Evolutionary conservation across 2,888 invertebrate genomes (phyloP).

Genomic region (Plebejus melissa): DNA sequence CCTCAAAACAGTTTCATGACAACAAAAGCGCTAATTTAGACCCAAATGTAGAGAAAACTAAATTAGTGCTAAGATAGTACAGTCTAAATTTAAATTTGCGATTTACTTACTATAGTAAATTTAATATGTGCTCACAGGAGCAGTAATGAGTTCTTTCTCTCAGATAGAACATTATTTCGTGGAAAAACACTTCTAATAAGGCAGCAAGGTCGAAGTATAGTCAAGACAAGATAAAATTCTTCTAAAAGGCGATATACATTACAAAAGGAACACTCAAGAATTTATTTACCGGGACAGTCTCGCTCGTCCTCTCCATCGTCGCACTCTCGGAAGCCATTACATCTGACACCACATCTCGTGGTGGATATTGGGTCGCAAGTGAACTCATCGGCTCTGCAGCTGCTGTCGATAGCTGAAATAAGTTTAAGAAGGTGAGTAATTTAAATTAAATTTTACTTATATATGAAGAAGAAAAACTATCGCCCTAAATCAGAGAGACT

Average conservation of each 20-base stretch:
- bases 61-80: neutral
- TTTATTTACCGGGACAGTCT: conserved; percentile 47
- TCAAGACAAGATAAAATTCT: no score
- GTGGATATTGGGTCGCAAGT: conserved; percentile 46
- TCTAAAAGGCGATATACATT: no score
- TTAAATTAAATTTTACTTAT: neutral
- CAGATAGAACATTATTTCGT: no score
- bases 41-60: neutral
- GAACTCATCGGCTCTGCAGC: conserved; percentile 50
- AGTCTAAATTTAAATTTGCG: neutral
- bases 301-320: conserved; percentile 81
- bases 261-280: neutral
- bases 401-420: conserved; percentile 42
- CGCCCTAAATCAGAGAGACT: neutral
- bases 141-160: no score
- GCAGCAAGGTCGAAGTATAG: no score
- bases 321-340: conserved; percentile 75
- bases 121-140: neutral
- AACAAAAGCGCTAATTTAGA: neutral
- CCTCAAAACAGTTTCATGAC: neutral
- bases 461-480: neutral
- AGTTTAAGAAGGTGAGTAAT: neutral
- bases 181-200: no score
- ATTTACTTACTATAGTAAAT: neutral
- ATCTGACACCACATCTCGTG: conserved; percentile 50